Evolutionary conservation across 1,140 invertebrate genomes (phyloP).

Genomic region (Drosophila tropicalis): DNA sequence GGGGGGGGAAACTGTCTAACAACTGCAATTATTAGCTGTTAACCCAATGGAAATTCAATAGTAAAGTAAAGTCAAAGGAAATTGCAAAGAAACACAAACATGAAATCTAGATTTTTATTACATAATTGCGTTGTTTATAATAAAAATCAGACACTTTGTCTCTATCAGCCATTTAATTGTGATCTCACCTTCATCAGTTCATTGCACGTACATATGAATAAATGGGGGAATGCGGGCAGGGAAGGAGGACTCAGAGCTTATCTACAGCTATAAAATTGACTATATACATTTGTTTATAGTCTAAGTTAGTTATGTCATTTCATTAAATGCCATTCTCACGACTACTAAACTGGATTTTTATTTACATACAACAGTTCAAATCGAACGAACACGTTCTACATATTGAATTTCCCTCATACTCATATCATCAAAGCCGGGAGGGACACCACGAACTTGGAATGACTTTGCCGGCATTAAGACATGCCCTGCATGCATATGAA

Average conservation of each 20-base stretch:
- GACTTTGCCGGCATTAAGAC: neutral
- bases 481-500: conserved; percentile 20
- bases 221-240: neutral
- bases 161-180: conserved; percentile 39
- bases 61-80: conserved; percentile 27
- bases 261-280: conserved; percentile 3
- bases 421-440: neutral
- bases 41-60: conserved; percentile 58
- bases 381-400: conserved; percentile 58
- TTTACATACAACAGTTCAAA: conserved; percentile 35
- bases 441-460: conserved; percentile 9
- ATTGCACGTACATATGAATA: conserved; percentile 39
- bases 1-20: conserved; percentile 32
- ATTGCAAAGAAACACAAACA: conserved; percentile 23
- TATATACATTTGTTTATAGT: conserved; percentile 37
- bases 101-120: conserved; percentile 22
- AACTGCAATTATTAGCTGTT: conserved; percentile 59
- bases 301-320: conserved; percentile 52
- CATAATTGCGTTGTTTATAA: conserved; percentile 48
- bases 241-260: conserved; percentile 1
- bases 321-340: conserved; percentile 50
- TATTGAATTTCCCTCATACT: conserved; percentile 39
- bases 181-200: conserved; percentile 57
- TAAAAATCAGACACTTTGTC: conserved; percentile 33
- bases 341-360: conserved; percentile 2